Percentiles rank a stretch among this genome's conserved stretches.
Conservation (phyloP, 2,113 vertebrate genomes). For the Dipodomys ordii region DNA sequence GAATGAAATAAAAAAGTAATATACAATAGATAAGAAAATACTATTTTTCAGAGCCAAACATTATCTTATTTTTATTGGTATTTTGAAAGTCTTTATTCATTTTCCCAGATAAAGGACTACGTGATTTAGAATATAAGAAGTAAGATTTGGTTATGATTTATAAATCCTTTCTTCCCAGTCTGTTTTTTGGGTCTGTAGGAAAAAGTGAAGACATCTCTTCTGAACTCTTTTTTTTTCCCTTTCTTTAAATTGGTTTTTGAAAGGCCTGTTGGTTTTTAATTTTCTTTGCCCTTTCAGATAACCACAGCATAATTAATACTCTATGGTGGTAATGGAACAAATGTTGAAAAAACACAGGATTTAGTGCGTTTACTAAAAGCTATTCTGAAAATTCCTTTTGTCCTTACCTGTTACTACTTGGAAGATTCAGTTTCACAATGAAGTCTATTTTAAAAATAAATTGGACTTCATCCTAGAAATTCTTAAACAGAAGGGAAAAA, state of each 20-base stretch:
- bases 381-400: background rate
- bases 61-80: constrained; percentile 62
- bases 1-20: constrained; percentile 61
- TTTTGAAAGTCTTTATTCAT: constrained; percentile 49
- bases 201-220: constrained; percentile 23
- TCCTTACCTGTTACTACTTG: background rate
- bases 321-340: background rate
- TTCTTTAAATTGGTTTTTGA: constrained; percentile 26
- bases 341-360: constrained; percentile 18
- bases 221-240: background rate
- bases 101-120: background rate
- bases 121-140: constrained; percentile 54
- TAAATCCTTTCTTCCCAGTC: background rate
- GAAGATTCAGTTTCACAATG: constrained; percentile 7
- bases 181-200: constrained; percentile 52
- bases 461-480: background rate
- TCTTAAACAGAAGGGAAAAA: background rate
- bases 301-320: constrained; percentile 24
- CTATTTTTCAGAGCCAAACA: constrained; percentile 45
- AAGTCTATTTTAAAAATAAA: constrained; percentile 21
- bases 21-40: constrained; percentile 72
- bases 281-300: constrained; percentile 48
- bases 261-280: background rate
- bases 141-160: constrained; percentile 44
- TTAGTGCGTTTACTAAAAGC: constrained; percentile 14